These are phyloP conservation scores for Poecilia picta DNA, from an alignment of 2,797 vertebrate genomes.

Conservation along the genomic window DNA sequence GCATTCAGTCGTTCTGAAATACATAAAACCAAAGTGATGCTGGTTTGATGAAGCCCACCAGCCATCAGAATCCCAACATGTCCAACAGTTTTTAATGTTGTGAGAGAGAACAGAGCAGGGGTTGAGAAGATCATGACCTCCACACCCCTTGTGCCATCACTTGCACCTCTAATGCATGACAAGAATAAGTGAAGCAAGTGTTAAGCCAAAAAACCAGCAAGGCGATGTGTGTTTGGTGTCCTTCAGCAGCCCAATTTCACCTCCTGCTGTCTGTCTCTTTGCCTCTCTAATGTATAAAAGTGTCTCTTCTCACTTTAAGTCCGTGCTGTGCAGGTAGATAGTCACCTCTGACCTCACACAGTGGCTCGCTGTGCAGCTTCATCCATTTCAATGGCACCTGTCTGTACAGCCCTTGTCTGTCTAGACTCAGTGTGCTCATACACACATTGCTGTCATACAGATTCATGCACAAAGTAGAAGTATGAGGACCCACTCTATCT, in stretches of 20 bases:
- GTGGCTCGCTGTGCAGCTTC: constrained; percentile 42
- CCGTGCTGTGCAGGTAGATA: constrained; percentile 29
- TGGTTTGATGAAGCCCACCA: not conserved
- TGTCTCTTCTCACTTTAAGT: constrained; percentile 55
- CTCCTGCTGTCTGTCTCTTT: constrained; percentile 33
- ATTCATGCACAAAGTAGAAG: constrained; percentile 27
- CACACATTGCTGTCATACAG: constrained; percentile 27
- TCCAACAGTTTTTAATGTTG: constrained; percentile 23
- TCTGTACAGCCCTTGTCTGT: constrained; percentile 30
- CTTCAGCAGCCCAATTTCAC: constrained; percentile 46
- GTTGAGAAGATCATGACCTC: constrained; percentile 23
- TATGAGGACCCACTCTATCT: not conserved
- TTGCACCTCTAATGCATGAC: constrained; percentile 57
- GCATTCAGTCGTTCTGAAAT: constrained; percentile 25
- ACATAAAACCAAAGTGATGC: constrained; percentile 22
- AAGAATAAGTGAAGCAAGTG: constrained; percentile 14
- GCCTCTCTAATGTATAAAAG: constrained; percentile 21
- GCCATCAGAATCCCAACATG: constrained; percentile 1
- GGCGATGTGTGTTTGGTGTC: constrained; percentile 31
- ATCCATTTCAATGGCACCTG: constrained; percentile 60
- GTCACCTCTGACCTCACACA: constrained; percentile 55
- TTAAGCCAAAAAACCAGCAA: constrained; percentile 28
- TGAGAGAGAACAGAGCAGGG: constrained; percentile 22
- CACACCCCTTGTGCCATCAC: constrained; percentile 25
- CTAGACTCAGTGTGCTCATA: constrained; percentile 31